Percentiles rank a stretch among this genome's conserved stretches.
Evolutionary conservation across 2,797 vertebrate species (phyloP).

Genomic region (Toxotes lorentzi): DNA sequence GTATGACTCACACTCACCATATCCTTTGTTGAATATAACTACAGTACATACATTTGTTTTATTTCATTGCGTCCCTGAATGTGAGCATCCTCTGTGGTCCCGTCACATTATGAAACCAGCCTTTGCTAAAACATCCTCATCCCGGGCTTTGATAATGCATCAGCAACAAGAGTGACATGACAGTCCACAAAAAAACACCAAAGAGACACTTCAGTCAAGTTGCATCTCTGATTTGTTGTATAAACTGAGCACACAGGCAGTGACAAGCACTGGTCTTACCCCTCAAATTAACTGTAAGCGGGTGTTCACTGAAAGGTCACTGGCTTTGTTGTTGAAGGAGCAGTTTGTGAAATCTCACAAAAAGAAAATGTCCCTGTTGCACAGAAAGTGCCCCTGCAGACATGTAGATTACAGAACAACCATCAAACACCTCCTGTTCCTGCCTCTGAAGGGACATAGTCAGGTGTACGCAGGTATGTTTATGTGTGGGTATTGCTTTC

Average conservation of each 20-base stretch:
- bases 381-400: constrained; percentile 54
- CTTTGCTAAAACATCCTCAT: constrained; percentile 24
- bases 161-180: constrained; percentile 42
- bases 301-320: constrained; percentile 68
- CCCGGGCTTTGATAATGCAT: constrained; percentile 44
- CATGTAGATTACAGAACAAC: constrained; percentile 70
- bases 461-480: constrained; percentile 40
- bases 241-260: constrained; percentile 68
- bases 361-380: constrained; percentile 42
- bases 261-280: constrained; percentile 68
- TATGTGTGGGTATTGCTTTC: constrained; percentile 32
- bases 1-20: constrained; percentile 54
- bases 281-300: constrained; percentile 73
- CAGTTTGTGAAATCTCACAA: constrained; percentile 47
- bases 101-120: constrained; percentile 34
- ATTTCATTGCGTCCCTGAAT: constrained; percentile 38
- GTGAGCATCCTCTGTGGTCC: constrained; percentile 1
- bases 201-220: constrained; percentile 68
- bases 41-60: constrained; percentile 52
- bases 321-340: constrained; percentile 54
- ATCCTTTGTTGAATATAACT: constrained; percentile 46
- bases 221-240: constrained; percentile 64
- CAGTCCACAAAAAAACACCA: constrained; percentile 37
- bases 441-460: constrained; percentile 23
- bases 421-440: constrained; percentile 53